These are phyloP conservation scores for Heliconius hermathena DNA, from an alignment of 1,140 invertebrate species.

Conservation along the genomic window DNA sequence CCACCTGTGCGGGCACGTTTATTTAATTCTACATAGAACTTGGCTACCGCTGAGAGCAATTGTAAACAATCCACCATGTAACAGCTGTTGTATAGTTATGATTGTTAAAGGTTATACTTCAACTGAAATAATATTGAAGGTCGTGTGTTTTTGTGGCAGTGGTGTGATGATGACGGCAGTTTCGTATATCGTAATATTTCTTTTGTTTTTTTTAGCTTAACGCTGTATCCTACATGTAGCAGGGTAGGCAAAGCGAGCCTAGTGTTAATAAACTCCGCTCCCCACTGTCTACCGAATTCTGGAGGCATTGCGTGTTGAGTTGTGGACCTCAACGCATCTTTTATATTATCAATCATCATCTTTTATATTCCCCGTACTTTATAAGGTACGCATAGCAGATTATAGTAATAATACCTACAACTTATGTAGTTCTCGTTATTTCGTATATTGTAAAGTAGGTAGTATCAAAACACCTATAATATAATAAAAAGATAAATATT, in stretches of 20 bases:
- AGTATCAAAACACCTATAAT: neutral
- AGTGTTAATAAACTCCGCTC: too few relatives aligned
- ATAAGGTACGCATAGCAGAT: too few relatives aligned
- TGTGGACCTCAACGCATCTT: too few relatives aligned
- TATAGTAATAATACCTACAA: too few relatives aligned
- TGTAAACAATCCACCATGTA: constrained; percentile 15
- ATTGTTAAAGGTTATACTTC: constrained; percentile 20
- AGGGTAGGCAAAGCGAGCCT: too few relatives aligned
- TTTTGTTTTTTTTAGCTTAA: too few relatives aligned
- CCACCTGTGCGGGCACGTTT: constrained; percentile 17
- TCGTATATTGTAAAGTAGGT: neutral
- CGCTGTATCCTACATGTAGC: too few relatives aligned
- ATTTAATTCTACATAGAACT: constrained; percentile 25
- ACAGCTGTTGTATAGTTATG: constrained; percentile 28
- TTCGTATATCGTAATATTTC: neutral
- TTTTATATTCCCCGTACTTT: too few relatives aligned
- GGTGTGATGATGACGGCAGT: neutral
- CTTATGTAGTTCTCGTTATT: too few relatives aligned
- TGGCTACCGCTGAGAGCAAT: constrained; percentile 6
- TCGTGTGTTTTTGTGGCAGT: neutral
- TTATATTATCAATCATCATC: too few relatives aligned
- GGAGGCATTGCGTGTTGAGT: too few relatives aligned
- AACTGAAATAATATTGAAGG: constrained; percentile 14
- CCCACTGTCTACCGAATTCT: too few relatives aligned
- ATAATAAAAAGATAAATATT: neutral